These are phyloP conservation scores for Bombus terrestris DNA, from an alignment of 1,140 invertebrate genomes.

Conservation along the genomic window DNA sequence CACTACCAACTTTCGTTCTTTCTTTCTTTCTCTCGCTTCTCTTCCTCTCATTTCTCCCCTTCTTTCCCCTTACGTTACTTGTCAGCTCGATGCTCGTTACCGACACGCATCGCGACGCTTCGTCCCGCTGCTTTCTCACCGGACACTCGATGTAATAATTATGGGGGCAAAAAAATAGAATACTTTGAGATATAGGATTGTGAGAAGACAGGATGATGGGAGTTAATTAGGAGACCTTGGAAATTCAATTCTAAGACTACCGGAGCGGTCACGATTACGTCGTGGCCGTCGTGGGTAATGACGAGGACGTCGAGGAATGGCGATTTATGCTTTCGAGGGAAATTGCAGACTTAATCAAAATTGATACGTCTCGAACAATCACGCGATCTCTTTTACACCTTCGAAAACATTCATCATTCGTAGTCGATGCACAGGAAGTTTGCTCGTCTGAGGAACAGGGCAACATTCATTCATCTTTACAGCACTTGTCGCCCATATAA, in stretches of 20 bases:
- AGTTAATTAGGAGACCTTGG: slow-evolving; percentile 8
- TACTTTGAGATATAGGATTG: not conserved
- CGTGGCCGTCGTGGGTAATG: not conserved
- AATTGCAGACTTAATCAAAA: not conserved
- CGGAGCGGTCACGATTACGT: not conserved
- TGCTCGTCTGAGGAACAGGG: not conserved
- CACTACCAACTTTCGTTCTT: not conserved
- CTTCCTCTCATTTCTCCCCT: not conserved
- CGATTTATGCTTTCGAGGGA: not conserved
- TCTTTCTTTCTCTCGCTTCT: not conserved
- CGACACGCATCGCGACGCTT: slow-evolving; percentile 56
- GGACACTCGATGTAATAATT: slow-evolving; percentile 40
- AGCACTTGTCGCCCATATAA: slow-evolving; percentile 42
- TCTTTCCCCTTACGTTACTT: slow-evolving; percentile 6
- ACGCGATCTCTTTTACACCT: not conserved
- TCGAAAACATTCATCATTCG: slow-evolving; percentile 6
- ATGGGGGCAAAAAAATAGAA: not conserved
- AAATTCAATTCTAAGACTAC: slow-evolving; percentile 6
- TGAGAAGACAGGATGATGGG: not conserved
- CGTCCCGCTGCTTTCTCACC: slow-evolving; percentile 41
- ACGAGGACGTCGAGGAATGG: not conserved
- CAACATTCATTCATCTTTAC: slow-evolving; percentile 28
- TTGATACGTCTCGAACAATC: not conserved
- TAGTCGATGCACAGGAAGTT: not conserved
- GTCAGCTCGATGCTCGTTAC: slow-evolving; percentile 56